Conservation (phyloP, 2,113 vertebrate species). For the Xenotilapia longispinis region DNA sequence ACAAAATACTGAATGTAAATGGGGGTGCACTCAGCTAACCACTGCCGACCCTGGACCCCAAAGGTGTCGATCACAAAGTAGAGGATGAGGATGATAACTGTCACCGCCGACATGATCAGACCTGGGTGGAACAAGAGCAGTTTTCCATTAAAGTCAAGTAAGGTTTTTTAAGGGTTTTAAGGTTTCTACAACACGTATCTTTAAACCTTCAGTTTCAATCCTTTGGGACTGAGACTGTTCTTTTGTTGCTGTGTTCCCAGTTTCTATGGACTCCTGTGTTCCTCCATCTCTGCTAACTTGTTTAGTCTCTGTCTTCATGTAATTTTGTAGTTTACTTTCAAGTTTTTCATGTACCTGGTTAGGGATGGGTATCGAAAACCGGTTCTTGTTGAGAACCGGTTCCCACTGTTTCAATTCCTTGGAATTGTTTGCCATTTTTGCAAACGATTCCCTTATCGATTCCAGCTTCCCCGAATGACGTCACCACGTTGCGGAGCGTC, state of each 20-base stretch:
- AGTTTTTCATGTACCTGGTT: neutral
- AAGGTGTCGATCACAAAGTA: slow-evolving; percentile 93
- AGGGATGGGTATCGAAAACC: too few species aligned
- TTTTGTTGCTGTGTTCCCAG: neutral
- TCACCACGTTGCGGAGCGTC: too few species aligned
- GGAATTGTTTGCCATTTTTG: too few species aligned
- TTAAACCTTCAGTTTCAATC: neutral
- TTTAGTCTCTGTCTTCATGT: neutral
- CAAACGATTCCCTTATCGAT: too few species aligned
- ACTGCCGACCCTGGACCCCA: slow-evolving; percentile 73
- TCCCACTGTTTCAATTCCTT: too few species aligned
- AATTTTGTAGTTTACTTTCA: neutral
- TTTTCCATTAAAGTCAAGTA: neutral
- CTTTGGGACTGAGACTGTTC: neutral
- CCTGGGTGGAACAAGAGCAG: slow-evolving; percentile 61
- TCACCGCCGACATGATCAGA: slow-evolving; percentile 91
- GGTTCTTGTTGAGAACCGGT: too few species aligned
- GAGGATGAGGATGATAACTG: slow-evolving; percentile 91
- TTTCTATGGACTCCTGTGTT: neutral
- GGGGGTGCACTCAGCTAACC: slow-evolving; percentile 86
- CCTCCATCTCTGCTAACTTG: neutral
- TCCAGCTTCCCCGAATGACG: too few species aligned
- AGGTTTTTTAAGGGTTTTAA: neutral
- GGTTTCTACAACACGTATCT: neutral
- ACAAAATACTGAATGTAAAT: slow-evolving; percentile 98